Conservation (phyloP, 2,113 vertebrate genomes). For the Lonchura striata region DNA sequence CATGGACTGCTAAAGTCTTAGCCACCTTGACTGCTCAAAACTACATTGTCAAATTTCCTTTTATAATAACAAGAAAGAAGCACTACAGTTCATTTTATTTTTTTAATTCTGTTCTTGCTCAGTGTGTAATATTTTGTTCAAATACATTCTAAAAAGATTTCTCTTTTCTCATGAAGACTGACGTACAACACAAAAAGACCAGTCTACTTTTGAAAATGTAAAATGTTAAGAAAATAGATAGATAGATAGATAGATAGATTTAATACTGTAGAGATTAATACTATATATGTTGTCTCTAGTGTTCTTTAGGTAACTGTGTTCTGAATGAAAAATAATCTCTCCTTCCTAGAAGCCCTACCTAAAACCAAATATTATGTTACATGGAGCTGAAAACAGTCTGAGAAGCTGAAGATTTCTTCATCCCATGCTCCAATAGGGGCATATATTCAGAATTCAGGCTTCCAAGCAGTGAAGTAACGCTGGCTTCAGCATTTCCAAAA, state of each 20-base stretch:
- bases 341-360: not conserved
- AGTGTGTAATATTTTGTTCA: not conserved
- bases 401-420: not conserved
- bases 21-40: not conserved
- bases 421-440: not conserved
- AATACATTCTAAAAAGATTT: not conserved
- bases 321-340: not conserved
- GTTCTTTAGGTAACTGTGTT: not conserved
- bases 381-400: not conserved
- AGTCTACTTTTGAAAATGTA: not conserved
- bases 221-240: not conserved
- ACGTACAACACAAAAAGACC: not conserved
- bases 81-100: accelerated
- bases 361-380: not conserved
- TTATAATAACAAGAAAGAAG: not conserved
- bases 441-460: not conserved
- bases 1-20: not conserved
- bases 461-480: not conserved
- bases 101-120: not conserved
- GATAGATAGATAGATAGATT: not conserved
- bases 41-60: not conserved
- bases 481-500: not conserved
- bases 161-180: not conserved
- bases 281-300: not conserved
- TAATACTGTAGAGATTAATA: not conserved